phyloP scores from a whole-genome alignment of 2,888 invertebrate genomes.

The Exocentrus adspersus region DNA sequence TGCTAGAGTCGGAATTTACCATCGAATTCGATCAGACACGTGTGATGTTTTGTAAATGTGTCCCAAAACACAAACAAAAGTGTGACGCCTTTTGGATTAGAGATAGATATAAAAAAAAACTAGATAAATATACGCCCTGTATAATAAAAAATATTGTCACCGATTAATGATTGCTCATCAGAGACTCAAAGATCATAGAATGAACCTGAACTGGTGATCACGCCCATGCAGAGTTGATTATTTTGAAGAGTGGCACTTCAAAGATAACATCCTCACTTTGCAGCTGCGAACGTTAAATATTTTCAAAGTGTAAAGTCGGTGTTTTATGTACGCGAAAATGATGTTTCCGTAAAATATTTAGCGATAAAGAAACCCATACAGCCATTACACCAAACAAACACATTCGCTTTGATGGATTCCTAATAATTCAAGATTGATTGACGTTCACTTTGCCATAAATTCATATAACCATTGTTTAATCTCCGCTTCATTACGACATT shows the following conservation, averaged over 20 bases:
- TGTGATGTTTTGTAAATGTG: not conserved
- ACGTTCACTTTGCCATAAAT: slow-evolving; percentile 2
- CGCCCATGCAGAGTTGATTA: too few relatives aligned
- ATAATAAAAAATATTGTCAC: too few relatives aligned
- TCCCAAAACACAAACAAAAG: not conserved
- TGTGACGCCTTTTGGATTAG: too few relatives aligned
- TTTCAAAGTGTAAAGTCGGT: not conserved
- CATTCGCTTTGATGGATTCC: slow-evolving; percentile 2
- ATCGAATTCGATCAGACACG: not conserved
- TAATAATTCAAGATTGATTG: not conserved
- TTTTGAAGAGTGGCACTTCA: not conserved
- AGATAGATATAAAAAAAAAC: too few relatives aligned
- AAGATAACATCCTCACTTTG: slow-evolving; percentile 1
- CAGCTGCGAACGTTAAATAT: not conserved
- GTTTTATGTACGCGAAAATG: not conserved
- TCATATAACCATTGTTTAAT: slow-evolving; percentile 1
- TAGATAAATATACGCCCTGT: too few relatives aligned
- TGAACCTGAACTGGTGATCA: too few relatives aligned
- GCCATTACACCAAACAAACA: not conserved
- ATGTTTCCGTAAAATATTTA: slow-evolving; percentile 1
- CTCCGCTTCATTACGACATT: not conserved
- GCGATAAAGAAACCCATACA: not conserved
- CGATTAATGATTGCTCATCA: too few relatives aligned
- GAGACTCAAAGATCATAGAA: too few relatives aligned
- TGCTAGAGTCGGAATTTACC: not conserved